These are phyloP conservation scores for Drosophila varians DNA, from an alignment of 1,140 invertebrate species.

Conservation along the genomic window DNA sequence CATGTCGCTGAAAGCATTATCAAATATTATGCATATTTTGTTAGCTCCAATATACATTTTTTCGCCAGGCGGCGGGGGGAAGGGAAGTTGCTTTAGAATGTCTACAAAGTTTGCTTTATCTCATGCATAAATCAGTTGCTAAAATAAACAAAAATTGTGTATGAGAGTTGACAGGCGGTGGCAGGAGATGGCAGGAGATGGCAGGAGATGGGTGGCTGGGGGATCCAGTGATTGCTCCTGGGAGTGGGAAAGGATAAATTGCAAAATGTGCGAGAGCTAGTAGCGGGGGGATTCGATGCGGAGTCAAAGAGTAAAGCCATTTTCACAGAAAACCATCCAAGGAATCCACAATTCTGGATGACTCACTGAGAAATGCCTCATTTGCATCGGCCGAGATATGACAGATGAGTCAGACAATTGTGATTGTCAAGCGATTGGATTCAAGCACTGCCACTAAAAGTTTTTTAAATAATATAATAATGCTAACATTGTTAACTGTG, in stretches of 20 bases:
- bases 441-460: not conserved
- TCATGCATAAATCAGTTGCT: conserved; percentile 76
- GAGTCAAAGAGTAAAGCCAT: not conserved
- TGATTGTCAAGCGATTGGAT: conserved; percentile 1
- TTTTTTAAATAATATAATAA: no score
- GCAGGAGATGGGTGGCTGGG: not conserved
- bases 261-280: conserved; percentile 31
- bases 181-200: conserved; percentile 21
- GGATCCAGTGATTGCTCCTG: conserved; percentile 1
- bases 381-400: conserved; percentile 16
- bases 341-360: conserved; percentile 14
- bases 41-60: conserved; percentile 64
- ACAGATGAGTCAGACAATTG: conserved; percentile 13
- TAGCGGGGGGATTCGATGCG: conserved; percentile 18
- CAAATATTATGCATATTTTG: conserved; percentile 82
- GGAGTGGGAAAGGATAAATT: conserved; percentile 51
- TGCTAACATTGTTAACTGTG: no score
- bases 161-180: conserved; percentile 45
- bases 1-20: conserved; percentile 80
- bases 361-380: conserved; percentile 5
- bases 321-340: conserved; percentile 3
- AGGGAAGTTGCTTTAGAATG: conserved; percentile 54
- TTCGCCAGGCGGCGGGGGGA: conserved; percentile 3
- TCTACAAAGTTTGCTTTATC: conserved; percentile 81
- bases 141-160: conserved; percentile 72